phyloP scores from a whole-genome alignment of 2,888 invertebrate species.

The Ellobium chinense region DNA sequence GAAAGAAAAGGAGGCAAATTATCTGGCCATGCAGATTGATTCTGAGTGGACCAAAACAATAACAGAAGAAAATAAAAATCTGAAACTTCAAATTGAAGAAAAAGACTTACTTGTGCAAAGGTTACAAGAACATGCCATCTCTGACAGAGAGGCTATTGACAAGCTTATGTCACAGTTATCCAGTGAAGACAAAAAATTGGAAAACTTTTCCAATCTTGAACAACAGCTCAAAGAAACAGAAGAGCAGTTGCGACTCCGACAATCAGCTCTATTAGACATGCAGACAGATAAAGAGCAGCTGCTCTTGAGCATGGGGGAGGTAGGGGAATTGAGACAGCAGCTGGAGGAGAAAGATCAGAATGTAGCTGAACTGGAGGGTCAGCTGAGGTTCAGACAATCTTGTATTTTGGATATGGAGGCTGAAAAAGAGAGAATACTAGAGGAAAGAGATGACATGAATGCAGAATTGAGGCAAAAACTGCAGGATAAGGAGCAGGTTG shows the following conservation, averaged over 20 bases:
- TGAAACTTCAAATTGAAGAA: slow-evolving; percentile 52
- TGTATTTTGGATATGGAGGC: slow-evolving; percentile 34
- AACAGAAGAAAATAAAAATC: slow-evolving; percentile 58
- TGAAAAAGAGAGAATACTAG: slow-evolving; percentile 31
- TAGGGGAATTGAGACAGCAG: slow-evolving; percentile 45
- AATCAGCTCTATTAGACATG: slow-evolving; percentile 62
- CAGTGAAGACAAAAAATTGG: neutral
- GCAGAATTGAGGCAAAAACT: slow-evolving; percentile 52
- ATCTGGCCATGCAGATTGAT: slow-evolving; percentile 52
- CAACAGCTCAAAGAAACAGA: slow-evolving; percentile 40
- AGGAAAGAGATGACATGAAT: slow-evolving; percentile 49
- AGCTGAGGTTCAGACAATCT: slow-evolving; percentile 43
- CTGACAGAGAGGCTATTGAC: slow-evolving; percentile 65
- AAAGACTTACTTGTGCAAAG: slow-evolving; percentile 49
- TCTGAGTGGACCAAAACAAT: slow-evolving; percentile 46
- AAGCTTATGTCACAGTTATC: slow-evolving; percentile 50
- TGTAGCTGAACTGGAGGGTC: slow-evolving; percentile 55
- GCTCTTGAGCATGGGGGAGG: slow-evolving; percentile 79
- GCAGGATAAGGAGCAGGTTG: slow-evolving; percentile 44
- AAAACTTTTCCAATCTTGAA: slow-evolving; percentile 29
- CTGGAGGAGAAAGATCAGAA: slow-evolving; percentile 77
- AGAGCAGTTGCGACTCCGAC: slow-evolving; percentile 25
- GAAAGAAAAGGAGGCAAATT: slow-evolving; percentile 49
- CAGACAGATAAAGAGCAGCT: slow-evolving; percentile 79
- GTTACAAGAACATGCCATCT: slow-evolving; percentile 60